phyloP scores from a whole-genome alignment of 2,113 vertebrate species.

The Triplophysa rosa region DNA sequence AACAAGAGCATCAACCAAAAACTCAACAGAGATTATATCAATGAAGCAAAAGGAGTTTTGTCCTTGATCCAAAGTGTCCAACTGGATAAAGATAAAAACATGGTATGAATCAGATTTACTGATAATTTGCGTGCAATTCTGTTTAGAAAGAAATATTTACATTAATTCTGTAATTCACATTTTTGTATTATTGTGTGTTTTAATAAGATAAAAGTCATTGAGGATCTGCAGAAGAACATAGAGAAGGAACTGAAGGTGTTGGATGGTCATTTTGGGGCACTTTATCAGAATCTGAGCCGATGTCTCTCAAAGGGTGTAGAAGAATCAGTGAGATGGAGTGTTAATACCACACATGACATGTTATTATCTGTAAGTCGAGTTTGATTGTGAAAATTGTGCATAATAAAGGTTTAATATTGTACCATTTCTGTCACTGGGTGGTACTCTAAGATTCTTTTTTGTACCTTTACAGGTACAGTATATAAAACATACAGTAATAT shows the following conservation, averaged over 20 bases:
- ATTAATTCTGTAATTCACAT: neutral
- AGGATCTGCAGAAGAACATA: neutral
- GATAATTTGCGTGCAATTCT: neutral
- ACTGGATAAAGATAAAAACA: neutral
- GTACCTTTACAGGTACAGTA: too few species aligned
- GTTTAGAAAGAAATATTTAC: neutral
- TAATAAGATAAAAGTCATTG: neutral
- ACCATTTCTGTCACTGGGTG: too few species aligned
- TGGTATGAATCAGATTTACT: neutral
- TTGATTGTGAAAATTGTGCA: neutral
- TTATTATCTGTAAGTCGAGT: neutral
- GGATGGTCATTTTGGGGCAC: too few species aligned
- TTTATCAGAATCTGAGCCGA: neutral
- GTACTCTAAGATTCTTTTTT: too few species aligned
- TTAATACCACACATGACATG: neutral
- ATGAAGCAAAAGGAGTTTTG: neutral
- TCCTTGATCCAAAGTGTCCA: neutral
- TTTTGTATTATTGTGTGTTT: neutral
- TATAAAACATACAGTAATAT: too few species aligned
- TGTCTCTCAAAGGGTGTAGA: constrained; percentile 1
- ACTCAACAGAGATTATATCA: neutral
- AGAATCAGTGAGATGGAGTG: neutral
- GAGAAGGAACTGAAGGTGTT: too few species aligned
- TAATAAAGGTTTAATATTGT: too few species aligned
- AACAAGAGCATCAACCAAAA: neutral